Evolutionary conservation across 2,797 vertebrate species (phyloP), one percentile per base, ranked within the genome.

Genomic region (Phalanger gymnotis): DNA sequence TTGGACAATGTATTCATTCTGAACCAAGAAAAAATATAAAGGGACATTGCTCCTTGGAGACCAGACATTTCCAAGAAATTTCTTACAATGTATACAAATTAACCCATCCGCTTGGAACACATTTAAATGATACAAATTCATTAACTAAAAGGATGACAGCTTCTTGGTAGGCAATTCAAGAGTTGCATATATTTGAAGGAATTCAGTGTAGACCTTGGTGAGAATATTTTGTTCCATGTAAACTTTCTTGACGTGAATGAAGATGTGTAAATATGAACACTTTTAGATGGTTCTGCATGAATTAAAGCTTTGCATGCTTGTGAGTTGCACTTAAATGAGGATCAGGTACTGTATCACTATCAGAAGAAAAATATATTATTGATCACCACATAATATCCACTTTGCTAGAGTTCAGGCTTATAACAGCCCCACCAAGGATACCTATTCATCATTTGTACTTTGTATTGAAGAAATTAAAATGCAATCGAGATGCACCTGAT

Each of bases 401-500:
- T 93, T 93, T 53, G 54, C 51, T 30, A 95, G 31, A 94, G 95
- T 58, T 53, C 28, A 93, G 40, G 73, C 58, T 94, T 54, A 93
- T 73, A 93, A 92, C 1, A 52, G 40, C 91, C 12, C 16, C 57
- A n/a, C 16, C 61, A 95, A 61, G 90, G 34, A 95, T 94, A 34
- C 31, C 10, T 66, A 54, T 81, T 96, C 28, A 96, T 51, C 56
- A 54, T 94, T 94, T 95, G 91, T 93, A 14, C 4, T 94, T 96
- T 95, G 81, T 81, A 96, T 92, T 91, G 66, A 95, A 12, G 73
- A 3, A 25, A 94, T 96, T 96, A 91, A 92, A 92, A 94, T 57
- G 57, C 5, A 52, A 31, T 34, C 91, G 25, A 87, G 22, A 54
- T 7, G 66, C 19, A 92, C 87, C 55, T 89, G 61, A 94, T 94